These are phyloP conservation scores for Melopsittacus undulatus DNA, from an alignment of 2,797 vertebrate genomes.

Conservation along the genomic window DNA sequence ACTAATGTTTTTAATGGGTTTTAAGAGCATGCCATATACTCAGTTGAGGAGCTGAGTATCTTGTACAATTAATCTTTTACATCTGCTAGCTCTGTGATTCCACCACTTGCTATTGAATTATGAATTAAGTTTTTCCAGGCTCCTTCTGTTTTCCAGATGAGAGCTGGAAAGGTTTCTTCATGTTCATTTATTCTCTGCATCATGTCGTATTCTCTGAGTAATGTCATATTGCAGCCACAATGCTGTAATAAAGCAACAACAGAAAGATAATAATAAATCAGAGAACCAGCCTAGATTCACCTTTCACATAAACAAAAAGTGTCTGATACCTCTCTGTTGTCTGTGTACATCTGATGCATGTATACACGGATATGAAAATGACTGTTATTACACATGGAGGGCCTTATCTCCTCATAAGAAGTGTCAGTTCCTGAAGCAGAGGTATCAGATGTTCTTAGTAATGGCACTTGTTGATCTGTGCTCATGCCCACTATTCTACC, in stretches of 20 bases:
- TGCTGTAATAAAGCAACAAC: not conserved
- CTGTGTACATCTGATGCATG: not conserved
- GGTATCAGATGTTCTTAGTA: not conserved
- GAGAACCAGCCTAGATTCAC: not conserved
- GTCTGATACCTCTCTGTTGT: not conserved
- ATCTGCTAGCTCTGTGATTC: conserved; percentile 20
- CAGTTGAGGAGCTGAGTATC: not conserved
- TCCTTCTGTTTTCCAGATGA: conserved; percentile 13
- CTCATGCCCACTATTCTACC: not conserved
- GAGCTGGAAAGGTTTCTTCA: not conserved
- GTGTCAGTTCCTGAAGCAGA: not conserved
- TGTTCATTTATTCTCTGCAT: not conserved
- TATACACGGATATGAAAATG: not conserved
- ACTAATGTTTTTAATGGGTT: not conserved
- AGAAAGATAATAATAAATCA: not conserved
- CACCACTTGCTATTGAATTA: conserved; percentile 50
- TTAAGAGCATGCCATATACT: not conserved
- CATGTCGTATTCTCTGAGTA: not conserved
- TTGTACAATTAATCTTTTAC: conserved; percentile 28
- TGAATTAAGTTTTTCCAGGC: conserved; percentile 24
- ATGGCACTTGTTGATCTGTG: not conserved
- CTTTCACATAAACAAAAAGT: not conserved
- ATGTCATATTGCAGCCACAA: not conserved
- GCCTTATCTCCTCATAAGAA: not conserved
- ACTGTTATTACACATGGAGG: not conserved